Evolutionary conservation across 2,113 vertebrate species (phyloP), one percentile per base, ranked within the genome.

Genomic region (Vidua chalybeata): DNA sequence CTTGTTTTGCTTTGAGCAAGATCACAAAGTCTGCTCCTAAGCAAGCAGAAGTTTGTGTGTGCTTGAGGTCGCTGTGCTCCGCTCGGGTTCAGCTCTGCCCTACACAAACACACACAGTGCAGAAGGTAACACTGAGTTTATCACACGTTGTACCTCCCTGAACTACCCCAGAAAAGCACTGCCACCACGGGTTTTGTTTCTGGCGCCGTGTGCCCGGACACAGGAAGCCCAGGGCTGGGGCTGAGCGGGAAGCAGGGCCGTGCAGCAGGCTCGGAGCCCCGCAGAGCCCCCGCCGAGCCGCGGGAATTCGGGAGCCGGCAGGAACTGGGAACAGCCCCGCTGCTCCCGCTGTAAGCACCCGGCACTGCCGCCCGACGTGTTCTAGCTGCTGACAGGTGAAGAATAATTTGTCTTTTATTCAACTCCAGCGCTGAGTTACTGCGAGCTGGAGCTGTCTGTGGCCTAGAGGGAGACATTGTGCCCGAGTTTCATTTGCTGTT

Each of bases 401-500:
- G 74, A 83, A 84, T 71, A 74, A 95, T 89, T 94, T 87, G 89
- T 94, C 93, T 90, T 93, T 78, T 94, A 89, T 82, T 93, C 89
- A 88, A 43, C 84, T 81, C 61, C 89, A 46, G 68, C 58, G 63
- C 68, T 94, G 93, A 96, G 64, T 95, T 94, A 93, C 63, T 77
- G 84, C 72, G 75, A 89, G 68, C 8, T 64, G 76, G 85, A 97
- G 52, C 90, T 91, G 87, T 89, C 89, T 94, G 35, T 84, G 81
- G 90, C 94, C 96, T 94, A 94, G 94, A 96, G 96, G 93, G 96
- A 96, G 96, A 78, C 89, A 91, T 90, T 51, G 79, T 82, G 76
- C 69, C 19, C 9, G 72, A 95, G 79, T 96, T 96, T 93, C 95
- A 96, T 95, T 96, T 94, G 94, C 89, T 91, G 84, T 91, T 97